Evolutionary conservation across 2,888 invertebrate genomes (phyloP).

Genomic region (Scotopteryx bipunctaria): DNA sequence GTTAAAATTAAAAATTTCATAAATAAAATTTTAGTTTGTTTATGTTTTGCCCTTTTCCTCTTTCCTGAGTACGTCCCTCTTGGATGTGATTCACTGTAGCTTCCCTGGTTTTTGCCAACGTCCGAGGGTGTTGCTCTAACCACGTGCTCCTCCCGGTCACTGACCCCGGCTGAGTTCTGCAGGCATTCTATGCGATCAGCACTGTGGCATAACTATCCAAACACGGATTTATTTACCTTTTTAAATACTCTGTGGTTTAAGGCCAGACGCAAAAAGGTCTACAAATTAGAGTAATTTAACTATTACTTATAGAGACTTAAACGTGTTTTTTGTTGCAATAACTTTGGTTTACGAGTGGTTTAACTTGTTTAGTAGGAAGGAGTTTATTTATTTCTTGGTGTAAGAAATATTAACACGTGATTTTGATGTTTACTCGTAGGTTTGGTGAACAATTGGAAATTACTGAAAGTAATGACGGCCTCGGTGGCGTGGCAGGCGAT

Average conservation of each 20-base stretch:
- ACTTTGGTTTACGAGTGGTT: slow-evolving; percentile 28
- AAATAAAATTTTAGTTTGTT: too few relatives aligned
- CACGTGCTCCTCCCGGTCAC: slow-evolving; percentile 66
- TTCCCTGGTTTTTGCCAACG: slow-evolving; percentile 66
- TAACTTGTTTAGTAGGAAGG: background rate
- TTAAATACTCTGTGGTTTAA: slow-evolving; percentile 28
- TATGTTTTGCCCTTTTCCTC: slow-evolving; percentile 4
- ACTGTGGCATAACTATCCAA: slow-evolving; percentile 43
- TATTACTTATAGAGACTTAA: slow-evolving; percentile 41
- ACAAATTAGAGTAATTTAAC: slow-evolving; percentile 53
- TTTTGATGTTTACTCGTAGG: too few relatives aligned
- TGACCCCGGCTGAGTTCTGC: slow-evolving; percentile 66
- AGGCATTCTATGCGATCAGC: slow-evolving; percentile 64
- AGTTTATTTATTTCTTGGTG: background rate
- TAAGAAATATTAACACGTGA: background rate
- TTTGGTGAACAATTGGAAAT: too few relatives aligned
- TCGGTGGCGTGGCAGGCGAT: too few relatives aligned
- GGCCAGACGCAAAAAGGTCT: slow-evolving; percentile 43
- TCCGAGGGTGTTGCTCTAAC: slow-evolving; percentile 66
- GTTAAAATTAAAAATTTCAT: too few relatives aligned
- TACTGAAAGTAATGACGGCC: too few relatives aligned
- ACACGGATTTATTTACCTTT: slow-evolving; percentile 48
- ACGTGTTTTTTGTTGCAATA: slow-evolving; percentile 38
- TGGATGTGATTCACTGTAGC: slow-evolving; percentile 57
- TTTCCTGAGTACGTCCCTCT: slow-evolving; percentile 27